A percentile compares a stretch with the other conserved stretches of the same genome.
Evolutionary conservation across 2,888 invertebrate species (phyloP).

Genomic region (Hoplodrina blanda): DNA sequence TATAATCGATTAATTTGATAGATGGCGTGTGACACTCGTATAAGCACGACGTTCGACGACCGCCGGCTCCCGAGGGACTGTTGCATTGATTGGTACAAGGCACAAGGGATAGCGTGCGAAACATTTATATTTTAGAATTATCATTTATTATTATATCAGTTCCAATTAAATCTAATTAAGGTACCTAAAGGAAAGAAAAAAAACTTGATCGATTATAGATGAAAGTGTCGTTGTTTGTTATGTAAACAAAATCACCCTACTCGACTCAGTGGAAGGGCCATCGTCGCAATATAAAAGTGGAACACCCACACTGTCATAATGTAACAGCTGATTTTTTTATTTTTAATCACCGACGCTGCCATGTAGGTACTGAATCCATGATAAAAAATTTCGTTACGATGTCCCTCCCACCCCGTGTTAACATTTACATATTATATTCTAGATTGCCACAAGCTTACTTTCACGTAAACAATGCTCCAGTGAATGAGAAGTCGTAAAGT

Average conservation of each 20-base stretch:
- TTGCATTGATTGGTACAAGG: slow-evolving; percentile 38
- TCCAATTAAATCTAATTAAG: not conserved
- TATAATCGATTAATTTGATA: slow-evolving; percentile 61
- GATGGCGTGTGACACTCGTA: slow-evolving; percentile 59
- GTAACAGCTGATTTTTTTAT: too few species aligned
- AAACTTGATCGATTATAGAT: not conserved
- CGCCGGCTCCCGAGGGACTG: slow-evolving; percentile 56
- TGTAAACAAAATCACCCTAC: not conserved
- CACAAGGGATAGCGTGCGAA: slow-evolving; percentile 6
- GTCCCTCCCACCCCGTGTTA: too few species aligned
- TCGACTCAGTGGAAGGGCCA: too few species aligned
- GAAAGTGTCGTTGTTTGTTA: not conserved
- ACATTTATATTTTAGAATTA: not conserved
- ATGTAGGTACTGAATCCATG: too few species aligned
- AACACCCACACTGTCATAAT: too few species aligned
- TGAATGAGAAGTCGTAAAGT: slow-evolving; percentile 22
- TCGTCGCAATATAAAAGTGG: too few species aligned
- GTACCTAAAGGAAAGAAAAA: not conserved
- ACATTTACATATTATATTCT: slow-evolving; percentile 20
- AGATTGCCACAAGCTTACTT: slow-evolving; percentile 2
- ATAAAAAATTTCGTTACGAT: too few species aligned
- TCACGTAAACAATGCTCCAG: not conserved
- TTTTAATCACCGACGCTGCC: too few species aligned
- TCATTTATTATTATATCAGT: too few species aligned
- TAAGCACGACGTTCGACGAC: slow-evolving; percentile 60